These are phyloP conservation scores for Odontomyia ornata DNA, from an alignment of 2,888 invertebrate genomes.

Conservation along the genomic window DNA sequence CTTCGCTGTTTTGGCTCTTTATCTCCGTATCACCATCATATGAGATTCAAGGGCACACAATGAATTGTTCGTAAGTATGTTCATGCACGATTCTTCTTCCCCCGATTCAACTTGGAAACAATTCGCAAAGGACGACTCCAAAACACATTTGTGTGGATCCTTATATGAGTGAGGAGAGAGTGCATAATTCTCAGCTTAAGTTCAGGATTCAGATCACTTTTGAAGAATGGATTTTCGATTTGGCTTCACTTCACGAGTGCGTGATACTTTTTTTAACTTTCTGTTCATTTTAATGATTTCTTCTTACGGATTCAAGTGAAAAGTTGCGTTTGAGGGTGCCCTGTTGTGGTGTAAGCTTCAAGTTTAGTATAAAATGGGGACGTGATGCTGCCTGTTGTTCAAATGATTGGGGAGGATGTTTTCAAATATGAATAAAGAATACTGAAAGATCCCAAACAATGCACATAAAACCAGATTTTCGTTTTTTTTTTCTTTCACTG, in stretches of 20 bases:
- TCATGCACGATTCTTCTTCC: neutral
- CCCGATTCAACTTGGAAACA: neutral
- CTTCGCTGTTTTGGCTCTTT: neutral
- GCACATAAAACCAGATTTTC: neutral
- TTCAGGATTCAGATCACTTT: slow-evolving; percentile 20
- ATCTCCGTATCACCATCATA: neutral
- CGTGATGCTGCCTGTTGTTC: neutral
- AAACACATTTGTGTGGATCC: neutral
- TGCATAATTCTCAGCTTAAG: slow-evolving; percentile 30
- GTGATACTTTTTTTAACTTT: slow-evolving; percentile 4
- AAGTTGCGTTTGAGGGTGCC: neutral
- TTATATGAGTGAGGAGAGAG: neutral
- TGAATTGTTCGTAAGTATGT: neutral
- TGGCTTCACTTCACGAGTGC: neutral
- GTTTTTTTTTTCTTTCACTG: neutral
- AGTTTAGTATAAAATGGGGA: neutral
- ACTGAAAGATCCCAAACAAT: neutral
- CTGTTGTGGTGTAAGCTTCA: neutral
- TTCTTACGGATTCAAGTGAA: neutral
- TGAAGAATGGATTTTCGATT: slow-evolving; percentile 9
- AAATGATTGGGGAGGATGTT: neutral
- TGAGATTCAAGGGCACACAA: neutral
- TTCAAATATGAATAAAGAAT: slow-evolving; percentile 1
- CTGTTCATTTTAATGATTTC: neutral
- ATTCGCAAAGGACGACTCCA: neutral